Base-by-base conservation (phyloP, 1,140 invertebrate genomes). In the Diploscapter pachys region DNA sequence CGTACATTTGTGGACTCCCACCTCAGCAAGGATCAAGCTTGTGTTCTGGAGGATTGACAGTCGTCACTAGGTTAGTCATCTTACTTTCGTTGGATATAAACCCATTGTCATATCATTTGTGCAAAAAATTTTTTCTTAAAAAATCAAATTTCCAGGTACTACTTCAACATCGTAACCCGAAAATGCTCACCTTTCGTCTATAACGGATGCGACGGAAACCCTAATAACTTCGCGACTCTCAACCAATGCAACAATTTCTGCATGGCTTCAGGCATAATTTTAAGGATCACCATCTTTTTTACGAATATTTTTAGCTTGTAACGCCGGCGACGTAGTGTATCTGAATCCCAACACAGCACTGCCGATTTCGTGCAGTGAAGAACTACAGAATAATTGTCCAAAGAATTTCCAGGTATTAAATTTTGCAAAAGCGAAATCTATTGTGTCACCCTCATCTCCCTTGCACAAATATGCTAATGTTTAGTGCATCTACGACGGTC, bases 211-310 rank as follows among this genome's bases (percentile, higher is more conserved):
- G 76, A 78, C 54, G 76, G 76, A 11, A 78, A 78, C 64, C 73
- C 76, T 0, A 78, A 78, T 52, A 78, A 78, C 68, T 78, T 78
- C 65, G 76, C 73, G 4, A 71, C 76, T 48, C 69, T 66, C 3
- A 64, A 61, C 13, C 76, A 78, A 59, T 78, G 76, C 48, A 78
- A 77, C 66, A 78, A 78, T 63, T 78, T 78, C 76, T 78, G 76
- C 49, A 71, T 72, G 67, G 76, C 76, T 52, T 71, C 76, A 13
- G 31, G 31, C 1, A 31, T 31, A 31, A 31, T 31, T 31, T 31
- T 31, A 31, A 1, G 31, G 31, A 2, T 49, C 64, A 63, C 5
- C 50, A 48, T 70, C 56, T n/a, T 70, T 70, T 70, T 70, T 56
- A 31, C 31, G 31, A 31, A 31, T 1, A 31, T 31, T 31, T 31